Base-by-base conservation (phyloP, 1,140 invertebrate genomes). In the Eueides isabella region DNA sequence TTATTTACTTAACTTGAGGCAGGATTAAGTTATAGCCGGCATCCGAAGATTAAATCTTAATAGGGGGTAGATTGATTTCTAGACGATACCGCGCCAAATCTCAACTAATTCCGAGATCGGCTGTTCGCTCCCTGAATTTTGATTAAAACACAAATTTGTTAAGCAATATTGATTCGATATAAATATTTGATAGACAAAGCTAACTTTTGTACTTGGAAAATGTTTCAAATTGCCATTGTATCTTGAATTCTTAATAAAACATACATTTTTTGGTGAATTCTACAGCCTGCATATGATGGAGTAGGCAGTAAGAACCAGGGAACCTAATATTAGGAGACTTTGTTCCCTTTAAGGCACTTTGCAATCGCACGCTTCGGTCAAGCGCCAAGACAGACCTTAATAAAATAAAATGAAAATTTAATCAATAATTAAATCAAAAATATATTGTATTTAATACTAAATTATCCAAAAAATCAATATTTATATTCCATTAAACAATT, bases 11-110 rank as follows among this genome's bases (percentile, higher is more conserved):
- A 84, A 85, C 87, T 89, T 82, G 86, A 89, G 80, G 85, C 76
- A 44, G 86, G 89, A 92, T 91, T 92, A 92, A 92, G 90, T 92
- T 92, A 92, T 91, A 87, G 87, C 90, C 88, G 86, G 85, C 85
- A 82, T 84, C 80, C 86, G 85, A 87, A 91, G 87, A 92, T 91
- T 91, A 92, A 90, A 91, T 80, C 87, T 89, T 91, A 91, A 91
- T 92, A 80, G 87, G 79, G 84, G 84, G 79, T 86, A 80, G 89
- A 92, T 92, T 92, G 90, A 92, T 92, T 92, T 86, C 88, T 87
- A 84, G 82, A 85, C 84, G 84, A 82, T 85, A 75, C 82, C 77
- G 78, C 81, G 79, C 77, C 84, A 83, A 86, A 86, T 85, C 85
- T 87, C 80, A 65, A 80, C 81, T 84, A 82, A 85, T 79, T 71